These are phyloP conservation scores for Sebastes steindachneri DNA, from an alignment of 2,797 vertebrate genomes.

Conservation along the genomic window DNA sequence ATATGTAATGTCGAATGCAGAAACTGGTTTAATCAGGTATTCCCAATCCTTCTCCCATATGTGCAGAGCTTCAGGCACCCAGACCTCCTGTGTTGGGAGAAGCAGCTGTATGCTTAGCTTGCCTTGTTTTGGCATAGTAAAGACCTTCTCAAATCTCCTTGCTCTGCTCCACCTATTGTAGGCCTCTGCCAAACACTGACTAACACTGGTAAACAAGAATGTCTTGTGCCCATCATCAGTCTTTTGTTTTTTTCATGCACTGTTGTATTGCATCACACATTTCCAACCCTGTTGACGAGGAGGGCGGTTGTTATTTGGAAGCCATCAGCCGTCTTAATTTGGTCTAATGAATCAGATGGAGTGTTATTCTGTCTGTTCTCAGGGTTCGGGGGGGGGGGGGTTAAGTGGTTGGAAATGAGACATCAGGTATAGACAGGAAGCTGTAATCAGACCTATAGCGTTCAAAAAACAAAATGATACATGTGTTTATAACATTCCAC, in stretches of 20 bases:
- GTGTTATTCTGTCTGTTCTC: no score
- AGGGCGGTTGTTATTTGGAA: neutral
- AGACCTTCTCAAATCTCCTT: neutral
- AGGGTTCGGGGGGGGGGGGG: no score
- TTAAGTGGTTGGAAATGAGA: slow-evolving; percentile 6
- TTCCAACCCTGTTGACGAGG: neutral
- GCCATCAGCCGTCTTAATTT: neutral
- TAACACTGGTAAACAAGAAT: slow-evolving; percentile 2
- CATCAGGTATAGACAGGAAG: neutral
- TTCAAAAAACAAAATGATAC: neutral
- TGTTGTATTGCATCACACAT: neutral
- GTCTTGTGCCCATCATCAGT: neutral
- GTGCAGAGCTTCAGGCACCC: neutral
- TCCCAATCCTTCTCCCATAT: no score
- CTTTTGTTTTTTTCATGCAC: slow-evolving; percentile 6
- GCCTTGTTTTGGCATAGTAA: neutral
- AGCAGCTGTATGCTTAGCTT: neutral
- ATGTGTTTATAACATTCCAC: neutral
- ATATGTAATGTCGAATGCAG: no score
- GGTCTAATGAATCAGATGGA: neutral
- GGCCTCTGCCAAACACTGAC: neutral
- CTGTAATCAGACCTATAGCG: neutral
- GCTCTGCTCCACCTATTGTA: neutral
- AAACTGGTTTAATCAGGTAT: no score
- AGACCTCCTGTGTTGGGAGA: neutral